Base-by-base conservation (phyloP, 2,888 invertebrate species). In the Drosophila setosimentum region DNA sequence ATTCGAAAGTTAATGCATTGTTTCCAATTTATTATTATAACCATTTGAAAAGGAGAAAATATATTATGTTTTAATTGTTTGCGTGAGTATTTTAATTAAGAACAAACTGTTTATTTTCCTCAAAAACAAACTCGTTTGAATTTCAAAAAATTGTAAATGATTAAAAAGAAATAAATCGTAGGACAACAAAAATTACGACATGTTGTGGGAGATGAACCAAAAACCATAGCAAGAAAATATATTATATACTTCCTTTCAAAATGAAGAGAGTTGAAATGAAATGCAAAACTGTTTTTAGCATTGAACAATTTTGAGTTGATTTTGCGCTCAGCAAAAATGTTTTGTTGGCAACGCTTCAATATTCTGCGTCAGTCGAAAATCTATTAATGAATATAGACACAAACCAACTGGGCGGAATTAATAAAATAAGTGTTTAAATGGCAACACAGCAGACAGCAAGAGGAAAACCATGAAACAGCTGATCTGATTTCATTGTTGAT, bases 261-360 rank as follows among this genome's bases (percentile, higher is more conserved):
- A 4, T 24, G 1, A 33, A 66, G 66, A 65, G 33, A 32, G 32
- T n/a, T 40, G 4, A 37, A 27, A 33, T 40, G 21, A 30, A 42
- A 21, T 57, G 40, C 37, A 5, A 37, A 60, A 60, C 24, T 32
- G 7, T 48, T 37, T 21, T 16, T 35, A 27, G 16, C 65, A 54
- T 66, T 54, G 11, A 57, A 18, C 33, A 48, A 40, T 49, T n/a
- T 27, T 32, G 10, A 33, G 21, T n/a, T 18, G 6, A 0, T 30
- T 35, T 32, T 24, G 5, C 24, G 30, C 42, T n/a, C 30, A 21
- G 13, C 16, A 29, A 5, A 16, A 64, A 53, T 55, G 24, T 55
- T 51, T 21, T 64, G 49, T 82, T 81, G 81, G 81, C 81, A 82
- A 45, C 4, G 48, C 42, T 54, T 75, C 81, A 82, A 79, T 79